Conservation (phyloP, 2,888 invertebrate genomes). For the Adela reaumurella region DNA sequence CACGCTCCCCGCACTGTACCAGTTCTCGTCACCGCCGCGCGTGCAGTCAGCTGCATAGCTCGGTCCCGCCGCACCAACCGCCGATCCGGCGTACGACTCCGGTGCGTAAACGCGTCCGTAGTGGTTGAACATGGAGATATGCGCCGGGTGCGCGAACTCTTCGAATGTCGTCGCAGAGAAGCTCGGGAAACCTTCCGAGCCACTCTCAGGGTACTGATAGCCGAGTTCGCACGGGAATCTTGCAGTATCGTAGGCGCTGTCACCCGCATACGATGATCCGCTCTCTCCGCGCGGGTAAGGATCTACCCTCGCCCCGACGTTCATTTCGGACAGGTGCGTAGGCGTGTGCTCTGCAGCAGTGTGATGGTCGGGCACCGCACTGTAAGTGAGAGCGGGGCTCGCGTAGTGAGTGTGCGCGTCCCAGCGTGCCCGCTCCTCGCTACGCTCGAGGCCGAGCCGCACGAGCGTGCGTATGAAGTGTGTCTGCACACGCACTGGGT, state of each 20-base stretch:
- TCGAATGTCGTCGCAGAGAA: conserved; percentile 49
- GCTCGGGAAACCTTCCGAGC: conserved; percentile 37
- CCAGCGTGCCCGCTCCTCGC: conserved; percentile 8
- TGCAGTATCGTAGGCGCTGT: conserved; percentile 18
- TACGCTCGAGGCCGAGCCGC: conserved; percentile 86
- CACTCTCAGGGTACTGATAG: conserved; percentile 38
- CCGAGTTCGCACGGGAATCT: conserved; percentile 46
- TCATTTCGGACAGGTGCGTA: conserved; percentile 39
- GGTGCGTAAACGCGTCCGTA: conserved; percentile 47
- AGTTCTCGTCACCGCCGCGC: conserved; percentile 50
- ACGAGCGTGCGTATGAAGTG: conserved; percentile 97
- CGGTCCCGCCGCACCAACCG: conserved; percentile 62
- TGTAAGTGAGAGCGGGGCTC: conserved; percentile 44
- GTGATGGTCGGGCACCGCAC: conserved; percentile 59
- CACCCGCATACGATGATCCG: conserved; percentile 16
- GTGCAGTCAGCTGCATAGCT: conserved; percentile 54
- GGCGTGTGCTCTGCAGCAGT: no score
- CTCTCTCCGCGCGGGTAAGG: conserved; percentile 4
- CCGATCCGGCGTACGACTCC: conserved; percentile 15
- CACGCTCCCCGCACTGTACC: conserved; percentile 29
- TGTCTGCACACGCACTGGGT: conserved; percentile 90
- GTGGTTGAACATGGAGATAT: conserved; percentile 48
- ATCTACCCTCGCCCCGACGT: no score
- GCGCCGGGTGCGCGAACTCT: conserved; percentile 52
- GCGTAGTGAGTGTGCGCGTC: no score